These are phyloP conservation scores for Phengaris alcon DNA, from an alignment of 2,888 invertebrate genomes.

Conservation along the genomic window DNA sequence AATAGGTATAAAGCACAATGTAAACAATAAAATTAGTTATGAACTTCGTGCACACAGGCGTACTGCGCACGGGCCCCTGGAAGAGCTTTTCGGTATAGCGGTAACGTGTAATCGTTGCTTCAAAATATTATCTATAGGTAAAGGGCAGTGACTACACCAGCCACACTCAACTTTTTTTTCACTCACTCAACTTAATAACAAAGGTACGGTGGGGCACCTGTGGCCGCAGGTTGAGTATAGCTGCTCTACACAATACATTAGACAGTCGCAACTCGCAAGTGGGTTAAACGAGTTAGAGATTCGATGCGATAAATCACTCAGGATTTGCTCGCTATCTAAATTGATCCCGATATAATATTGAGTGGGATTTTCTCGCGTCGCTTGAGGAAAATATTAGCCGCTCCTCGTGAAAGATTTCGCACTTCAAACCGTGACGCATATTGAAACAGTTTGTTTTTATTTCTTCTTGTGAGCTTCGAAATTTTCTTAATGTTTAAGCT, in stretches of 20 bases:
- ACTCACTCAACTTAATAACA: no score
- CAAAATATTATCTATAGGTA: no score
- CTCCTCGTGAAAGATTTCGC: conserved; percentile 25
- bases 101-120: no score
- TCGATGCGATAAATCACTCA: conserved; percentile 37
- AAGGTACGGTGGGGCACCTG: no score
- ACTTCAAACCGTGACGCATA: neutral
- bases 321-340: conserved; percentile 37
- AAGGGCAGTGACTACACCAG: no score
- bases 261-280: conserved; percentile 52
- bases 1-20: no score
- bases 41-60: no score
- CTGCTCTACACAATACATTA: conserved; percentile 46
- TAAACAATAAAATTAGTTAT: no score
- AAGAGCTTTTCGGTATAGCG: no score
- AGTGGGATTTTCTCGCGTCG: conserved; percentile 34
- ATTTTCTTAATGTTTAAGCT: neutral
- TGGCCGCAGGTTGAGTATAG: no score
- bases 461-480: neutral
- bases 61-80: no score
- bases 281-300: conserved; percentile 54
- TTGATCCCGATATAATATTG: conserved; percentile 30
- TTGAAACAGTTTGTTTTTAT: conserved; percentile 1
- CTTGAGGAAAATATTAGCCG: conserved; percentile 11
- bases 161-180: no score